A percentile compares a stretch with the other conserved stretches of the same genome.
Evolutionary conservation across 2,888 invertebrate genomes (phyloP).

Genomic region (Torymus auratus): DNA sequence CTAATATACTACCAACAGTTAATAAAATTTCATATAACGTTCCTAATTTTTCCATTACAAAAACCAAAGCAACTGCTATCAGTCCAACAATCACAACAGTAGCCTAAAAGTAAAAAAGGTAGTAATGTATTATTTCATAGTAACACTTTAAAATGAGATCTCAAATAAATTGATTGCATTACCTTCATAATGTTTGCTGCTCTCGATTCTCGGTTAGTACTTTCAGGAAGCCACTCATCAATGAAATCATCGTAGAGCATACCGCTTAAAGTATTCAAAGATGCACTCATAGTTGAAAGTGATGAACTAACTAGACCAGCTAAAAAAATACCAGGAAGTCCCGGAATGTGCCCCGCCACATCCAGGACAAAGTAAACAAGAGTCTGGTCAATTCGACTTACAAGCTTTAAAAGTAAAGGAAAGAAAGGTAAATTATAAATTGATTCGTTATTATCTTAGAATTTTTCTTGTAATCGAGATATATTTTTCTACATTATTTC

Average conservation of each 20-base stretch:
- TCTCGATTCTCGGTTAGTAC: constrained; percentile 76
- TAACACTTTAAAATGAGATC: neutral
- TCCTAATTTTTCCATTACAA: constrained; percentile 81
- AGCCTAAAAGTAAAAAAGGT: constrained; percentile 68
- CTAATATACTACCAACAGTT: constrained; percentile 81
- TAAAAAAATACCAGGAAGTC: constrained; percentile 86
- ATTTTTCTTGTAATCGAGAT: too few species aligned
- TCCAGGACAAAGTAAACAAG: constrained; percentile 86
- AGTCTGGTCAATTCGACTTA: constrained; percentile 78
- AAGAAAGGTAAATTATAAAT: too few species aligned
- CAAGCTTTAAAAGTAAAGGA: constrained; percentile 59
- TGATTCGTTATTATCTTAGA: too few species aligned
- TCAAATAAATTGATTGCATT: neutral
- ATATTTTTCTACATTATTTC: too few species aligned
- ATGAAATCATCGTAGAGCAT: constrained; percentile 84
- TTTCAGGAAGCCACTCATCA: constrained; percentile 78
- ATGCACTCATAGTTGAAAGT: constrained; percentile 82
- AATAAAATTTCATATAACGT: constrained; percentile 82
- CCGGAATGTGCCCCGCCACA: constrained; percentile 82
- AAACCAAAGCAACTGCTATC: constrained; percentile 79
- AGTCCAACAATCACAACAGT: constrained; percentile 78
- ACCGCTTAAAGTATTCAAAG: constrained; percentile 81
- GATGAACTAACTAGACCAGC: constrained; percentile 87
- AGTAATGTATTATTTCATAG: neutral
- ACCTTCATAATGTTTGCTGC: constrained; percentile 81